These are phyloP conservation scores for Scomber colias DNA, from an alignment of 2,113 vertebrate species.

Conservation along the genomic window DNA sequence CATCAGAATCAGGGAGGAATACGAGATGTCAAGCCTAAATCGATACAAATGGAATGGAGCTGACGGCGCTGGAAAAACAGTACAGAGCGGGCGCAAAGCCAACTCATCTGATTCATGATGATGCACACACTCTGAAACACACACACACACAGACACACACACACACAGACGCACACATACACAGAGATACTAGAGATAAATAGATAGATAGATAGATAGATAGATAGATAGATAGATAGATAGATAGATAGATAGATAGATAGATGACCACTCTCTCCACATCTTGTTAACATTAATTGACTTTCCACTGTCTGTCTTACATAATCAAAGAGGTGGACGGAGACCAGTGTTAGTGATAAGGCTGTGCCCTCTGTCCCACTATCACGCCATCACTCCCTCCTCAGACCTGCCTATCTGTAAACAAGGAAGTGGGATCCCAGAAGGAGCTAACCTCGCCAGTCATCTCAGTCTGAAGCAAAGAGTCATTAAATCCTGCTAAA, in stretches of 20 bases:
- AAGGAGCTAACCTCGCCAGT: slow-evolving; percentile 49
- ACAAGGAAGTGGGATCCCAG: slow-evolving; percentile 43
- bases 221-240: slow-evolving; percentile 25
- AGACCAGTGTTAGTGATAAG: slow-evolving; percentile 41
- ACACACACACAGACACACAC: slow-evolving; percentile 4
- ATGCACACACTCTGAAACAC: slow-evolving; percentile 32
- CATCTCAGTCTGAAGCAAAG: slow-evolving; percentile 44
- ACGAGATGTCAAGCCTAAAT: slow-evolving; percentile 76
- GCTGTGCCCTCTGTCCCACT: slow-evolving; percentile 35
- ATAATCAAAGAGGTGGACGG: slow-evolving; percentile 84
- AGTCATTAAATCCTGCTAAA: slow-evolving; percentile 64
- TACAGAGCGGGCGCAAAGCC: slow-evolving; percentile 56
- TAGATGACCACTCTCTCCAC: slow-evolving; percentile 38
- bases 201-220: neutral
- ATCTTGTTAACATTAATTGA: slow-evolving; percentile 92
- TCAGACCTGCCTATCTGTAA: slow-evolving; percentile 22
- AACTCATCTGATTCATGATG: slow-evolving; percentile 71
- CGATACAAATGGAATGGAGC: slow-evolving; percentile 83
- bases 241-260: neutral
- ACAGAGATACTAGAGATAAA: slow-evolving; percentile 20
- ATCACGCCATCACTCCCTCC: neutral
- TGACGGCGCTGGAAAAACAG: slow-evolving; percentile 75
- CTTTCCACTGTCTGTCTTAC: slow-evolving; percentile 91
- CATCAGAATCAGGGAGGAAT: slow-evolving; percentile 75
- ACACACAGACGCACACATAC: neutral